These are phyloP conservation scores for Lamellibrachia satsuma DNA, from an alignment of 2,888 invertebrate genomes.

Conservation along the genomic window DNA sequence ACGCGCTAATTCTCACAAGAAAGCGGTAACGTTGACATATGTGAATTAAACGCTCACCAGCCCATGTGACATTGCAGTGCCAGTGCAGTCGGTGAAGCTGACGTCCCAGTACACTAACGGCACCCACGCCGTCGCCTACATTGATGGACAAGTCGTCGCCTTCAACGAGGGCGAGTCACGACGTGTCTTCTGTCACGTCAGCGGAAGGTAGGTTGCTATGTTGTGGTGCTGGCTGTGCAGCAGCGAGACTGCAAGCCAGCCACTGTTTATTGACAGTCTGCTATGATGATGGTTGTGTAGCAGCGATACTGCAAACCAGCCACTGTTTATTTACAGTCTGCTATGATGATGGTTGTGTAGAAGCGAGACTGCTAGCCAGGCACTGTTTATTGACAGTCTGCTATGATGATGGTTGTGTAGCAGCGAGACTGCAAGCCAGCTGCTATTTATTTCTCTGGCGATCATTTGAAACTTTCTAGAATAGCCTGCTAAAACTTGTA, in stretches of 20 bases:
- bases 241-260: not conserved
- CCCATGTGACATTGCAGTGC: slow-evolving; percentile 25
- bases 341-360: no score
- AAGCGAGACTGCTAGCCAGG: no score
- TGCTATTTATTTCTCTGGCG: not conserved
- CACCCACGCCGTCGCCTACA: slow-evolving; percentile 36
- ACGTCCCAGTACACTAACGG: slow-evolving; percentile 31
- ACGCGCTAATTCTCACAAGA: not conserved
- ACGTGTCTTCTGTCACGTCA: slow-evolving; percentile 36
- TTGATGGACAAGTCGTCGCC: slow-evolving; percentile 31
- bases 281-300: no score
- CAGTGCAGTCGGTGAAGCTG: slow-evolving; percentile 30
- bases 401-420: not conserved
- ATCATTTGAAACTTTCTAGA: not conserved
- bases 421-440: not conserved
- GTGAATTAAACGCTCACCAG: not conserved
- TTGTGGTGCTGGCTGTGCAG: not conserved
- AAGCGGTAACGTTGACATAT: not conserved
- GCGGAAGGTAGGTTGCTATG: slow-evolving; percentile 26
- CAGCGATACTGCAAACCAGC: no score
- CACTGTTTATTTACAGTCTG: no score
- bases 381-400: no score
- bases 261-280: not conserved
- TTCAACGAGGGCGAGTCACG: slow-evolving; percentile 37
- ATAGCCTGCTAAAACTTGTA: not conserved